Evolutionary conservation across 2,113 vertebrate genomes (phyloP).

Genomic region (Probosciger aterrimus): DNA sequence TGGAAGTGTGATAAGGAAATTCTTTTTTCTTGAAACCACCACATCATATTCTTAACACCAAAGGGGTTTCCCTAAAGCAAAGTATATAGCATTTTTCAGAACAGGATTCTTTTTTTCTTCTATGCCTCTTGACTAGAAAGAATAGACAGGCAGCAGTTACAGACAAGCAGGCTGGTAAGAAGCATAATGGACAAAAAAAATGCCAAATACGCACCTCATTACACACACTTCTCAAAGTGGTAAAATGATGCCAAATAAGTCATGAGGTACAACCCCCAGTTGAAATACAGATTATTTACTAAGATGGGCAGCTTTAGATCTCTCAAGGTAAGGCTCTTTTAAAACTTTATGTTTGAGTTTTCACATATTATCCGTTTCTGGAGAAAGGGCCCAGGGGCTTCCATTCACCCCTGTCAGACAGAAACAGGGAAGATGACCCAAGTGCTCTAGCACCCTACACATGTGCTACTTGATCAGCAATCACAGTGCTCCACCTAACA

Average conservation of each 20-base stretch:
- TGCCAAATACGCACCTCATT: background rate
- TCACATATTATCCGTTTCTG: background rate
- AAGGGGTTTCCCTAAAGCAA: background rate
- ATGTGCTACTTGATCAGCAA: background rate
- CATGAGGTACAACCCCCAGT: background rate
- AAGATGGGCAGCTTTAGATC: background rate
- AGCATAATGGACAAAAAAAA: background rate
- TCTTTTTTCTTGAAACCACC: background rate
- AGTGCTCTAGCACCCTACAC: background rate
- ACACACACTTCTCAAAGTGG: background rate
- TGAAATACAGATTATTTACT: background rate
- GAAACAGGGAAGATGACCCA: background rate
- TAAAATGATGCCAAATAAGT: background rate
- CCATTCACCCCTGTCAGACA: background rate
- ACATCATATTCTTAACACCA: background rate
- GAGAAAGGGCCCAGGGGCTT: background rate
- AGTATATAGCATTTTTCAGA: background rate
- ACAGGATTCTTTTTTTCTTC: background rate
- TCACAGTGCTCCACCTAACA: background rate
- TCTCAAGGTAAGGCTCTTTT: background rate
- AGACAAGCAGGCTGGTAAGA: background rate
- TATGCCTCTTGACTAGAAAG: background rate
- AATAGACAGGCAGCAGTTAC: background rate
- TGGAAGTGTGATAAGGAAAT: background rate
- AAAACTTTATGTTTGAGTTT: background rate